Evolutionary conservation across 2,113 vertebrate genomes (phyloP).

Genomic region (Thalassoma bifasciatum): DNA sequence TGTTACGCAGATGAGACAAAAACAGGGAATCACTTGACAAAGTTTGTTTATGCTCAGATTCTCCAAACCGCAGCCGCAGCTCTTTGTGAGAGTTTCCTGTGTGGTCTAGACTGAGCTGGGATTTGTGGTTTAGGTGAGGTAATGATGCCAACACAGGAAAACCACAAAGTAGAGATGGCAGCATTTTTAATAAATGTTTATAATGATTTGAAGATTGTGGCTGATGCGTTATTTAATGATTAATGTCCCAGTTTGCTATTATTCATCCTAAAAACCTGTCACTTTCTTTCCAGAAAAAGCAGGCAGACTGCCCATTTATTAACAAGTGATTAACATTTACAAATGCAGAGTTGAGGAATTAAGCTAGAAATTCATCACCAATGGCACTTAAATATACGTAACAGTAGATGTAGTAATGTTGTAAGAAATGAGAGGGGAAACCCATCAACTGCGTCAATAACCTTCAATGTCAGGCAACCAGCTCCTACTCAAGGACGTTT

Average conservation of each 20-base stretch:
- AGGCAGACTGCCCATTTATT: conserved; percentile 24
- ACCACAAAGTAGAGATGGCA: neutral
- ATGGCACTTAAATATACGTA: conserved; percentile 25
- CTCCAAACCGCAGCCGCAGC: conserved; percentile 44
- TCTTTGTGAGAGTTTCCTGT: conserved; percentile 47
- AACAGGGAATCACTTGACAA: conserved; percentile 49
- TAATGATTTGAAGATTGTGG: neutral
- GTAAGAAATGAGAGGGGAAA: conserved; percentile 25
- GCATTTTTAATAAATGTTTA: neutral
- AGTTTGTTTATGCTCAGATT: conserved; percentile 66
- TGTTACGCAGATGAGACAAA: conserved; percentile 37
- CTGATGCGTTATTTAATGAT: neutral
- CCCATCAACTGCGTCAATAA: neutral
- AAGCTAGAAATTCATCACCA: conserved; percentile 15
- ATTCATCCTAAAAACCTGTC: neutral
- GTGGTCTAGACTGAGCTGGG: conserved; percentile 59
- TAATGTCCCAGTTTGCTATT: neutral
- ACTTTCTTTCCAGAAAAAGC: conserved; percentile 1
- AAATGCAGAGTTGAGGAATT: conserved; percentile 20
- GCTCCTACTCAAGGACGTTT: neutral
- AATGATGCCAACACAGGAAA: conserved; percentile 17
- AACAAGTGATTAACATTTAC: conserved; percentile 18
- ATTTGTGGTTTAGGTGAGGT: conserved; percentile 60
- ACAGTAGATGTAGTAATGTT: conserved; percentile 11
- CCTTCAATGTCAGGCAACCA: conserved; percentile 11